Conservation (phyloP, 2,797 vertebrate species). For the Anableps anableps region DNA sequence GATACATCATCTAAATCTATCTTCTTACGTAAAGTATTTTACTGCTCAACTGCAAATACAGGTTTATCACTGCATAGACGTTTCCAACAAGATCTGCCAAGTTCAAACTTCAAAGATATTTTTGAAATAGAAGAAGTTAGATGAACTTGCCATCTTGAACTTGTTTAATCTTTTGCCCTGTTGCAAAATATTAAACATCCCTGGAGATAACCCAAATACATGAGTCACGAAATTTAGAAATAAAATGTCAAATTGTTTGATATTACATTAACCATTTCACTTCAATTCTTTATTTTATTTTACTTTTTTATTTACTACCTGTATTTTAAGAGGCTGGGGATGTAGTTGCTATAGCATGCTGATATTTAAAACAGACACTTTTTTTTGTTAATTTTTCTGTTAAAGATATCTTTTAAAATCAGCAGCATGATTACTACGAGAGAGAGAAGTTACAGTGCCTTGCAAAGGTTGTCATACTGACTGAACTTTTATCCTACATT, state of each 20-base stretch:
- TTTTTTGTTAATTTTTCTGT: no score
- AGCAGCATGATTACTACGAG: no score
- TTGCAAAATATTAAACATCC: conserved; percentile 10
- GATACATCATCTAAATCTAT: background rate
- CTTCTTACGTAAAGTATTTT: background rate
- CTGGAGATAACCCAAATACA: background rate
- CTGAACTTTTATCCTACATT: no score
- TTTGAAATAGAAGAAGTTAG: conserved; percentile 34
- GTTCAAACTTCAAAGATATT: background rate
- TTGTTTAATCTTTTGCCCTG: no score
- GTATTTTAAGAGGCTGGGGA: background rate
- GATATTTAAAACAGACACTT: background rate
- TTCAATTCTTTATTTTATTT: background rate
- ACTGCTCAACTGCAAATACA: background rate
- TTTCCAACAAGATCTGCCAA: conserved; percentile 20
- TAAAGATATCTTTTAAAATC: background rate
- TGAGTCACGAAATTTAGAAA: background rate
- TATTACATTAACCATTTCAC: background rate
- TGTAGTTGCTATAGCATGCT: background rate
- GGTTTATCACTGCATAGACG: conserved; percentile 14
- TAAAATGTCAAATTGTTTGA: background rate
- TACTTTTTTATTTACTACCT: background rate
- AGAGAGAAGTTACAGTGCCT: no score
- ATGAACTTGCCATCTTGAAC: background rate
- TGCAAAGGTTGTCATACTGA: no score